Base-by-base conservation (phyloP, 2,113 vertebrate species). In the Petaurus breviceps region DNA sequence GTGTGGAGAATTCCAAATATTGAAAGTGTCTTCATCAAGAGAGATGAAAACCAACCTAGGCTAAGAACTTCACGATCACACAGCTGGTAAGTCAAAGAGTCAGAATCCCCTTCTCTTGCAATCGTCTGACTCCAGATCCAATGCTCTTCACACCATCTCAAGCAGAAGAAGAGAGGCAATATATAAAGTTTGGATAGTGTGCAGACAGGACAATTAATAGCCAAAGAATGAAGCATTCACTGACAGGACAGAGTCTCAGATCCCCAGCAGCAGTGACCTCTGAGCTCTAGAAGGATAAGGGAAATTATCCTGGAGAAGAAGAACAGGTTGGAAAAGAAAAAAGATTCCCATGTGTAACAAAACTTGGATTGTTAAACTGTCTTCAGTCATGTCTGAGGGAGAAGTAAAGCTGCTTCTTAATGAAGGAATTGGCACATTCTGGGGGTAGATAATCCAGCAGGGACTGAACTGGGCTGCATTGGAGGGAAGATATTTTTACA, bases 401-500 rank as follows among this genome's bases (percentile, higher is more conserved):
- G 57, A 57, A 91, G 93, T 43, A 91, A 92, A 90, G 77, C 46
- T 0, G 0, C 55, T 68, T 84, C 25, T 43, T 84, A 92, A 0
- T 94, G 47, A 57, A 94, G 57, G 49, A 92, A 9, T 4, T 61
- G 97, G 61, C 91, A 96, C 28, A 37, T 51, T 90, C 89, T 94
- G 50, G 90, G 91, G 54, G 92, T 22, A 98, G 93, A 89, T 91
- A 46, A 46, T 93, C 90, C 8, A 7, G 8, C 22, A 9, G 92
- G 23, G 92, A 52, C 52, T 16, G 23, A 89, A 93, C 46, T 95
- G 95, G 92, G 25, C 77, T 90, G 26, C 93, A 43, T 92, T 95
- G 12, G 0, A 28, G 53, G 91, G 96, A 89, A 96, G 94, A 51
- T 96, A 96, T 94, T 98, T 98, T 98, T 95, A 95, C 43, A 97